Evolutionary conservation across 2,113 vertebrate species (phyloP).

Genomic region (Haliaeetus leucogaster): DNA sequence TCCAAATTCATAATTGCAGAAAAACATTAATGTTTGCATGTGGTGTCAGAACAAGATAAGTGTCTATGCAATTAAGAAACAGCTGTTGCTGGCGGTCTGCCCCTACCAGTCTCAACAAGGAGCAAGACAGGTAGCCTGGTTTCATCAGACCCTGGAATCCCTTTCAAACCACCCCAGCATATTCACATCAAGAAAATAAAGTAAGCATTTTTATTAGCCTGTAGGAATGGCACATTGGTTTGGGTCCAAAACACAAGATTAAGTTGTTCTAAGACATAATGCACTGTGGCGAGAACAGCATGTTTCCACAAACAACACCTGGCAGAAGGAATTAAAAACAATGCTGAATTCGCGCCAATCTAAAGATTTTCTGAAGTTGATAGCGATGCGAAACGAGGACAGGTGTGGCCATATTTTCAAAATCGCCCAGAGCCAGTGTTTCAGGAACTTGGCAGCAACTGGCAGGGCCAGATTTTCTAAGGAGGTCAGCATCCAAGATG

Average conservation of each 20-base stretch:
- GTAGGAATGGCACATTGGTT: background rate
- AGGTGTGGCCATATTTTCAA: slow-evolving; percentile 13
- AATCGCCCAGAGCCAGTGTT: background rate
- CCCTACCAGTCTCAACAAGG: background rate
- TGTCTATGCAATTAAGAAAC: slow-evolving; percentile 44
- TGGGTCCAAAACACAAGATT: background rate
- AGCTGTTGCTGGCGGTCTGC: slow-evolving; percentile 32
- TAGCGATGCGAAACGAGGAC: background rate
- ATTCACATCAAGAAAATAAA: background rate
- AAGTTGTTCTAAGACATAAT: background rate
- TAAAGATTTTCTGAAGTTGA: background rate
- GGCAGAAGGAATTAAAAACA: slow-evolving; percentile 39
- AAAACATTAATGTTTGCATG: background rate
- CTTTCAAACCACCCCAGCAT: background rate
- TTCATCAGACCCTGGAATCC: background rate
- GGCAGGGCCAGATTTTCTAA: slow-evolving; percentile 8
- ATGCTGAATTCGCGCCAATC: background rate
- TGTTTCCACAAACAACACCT: slow-evolving; percentile 51
- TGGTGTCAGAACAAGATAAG: slow-evolving; percentile 52
- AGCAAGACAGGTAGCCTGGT: slow-evolving; percentile 24
- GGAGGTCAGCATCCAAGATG: slow-evolving; percentile 13
- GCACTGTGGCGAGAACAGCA: background rate
- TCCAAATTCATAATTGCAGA: background rate
- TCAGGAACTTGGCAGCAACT: slow-evolving; percentile 8
- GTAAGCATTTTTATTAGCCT: background rate